Conservation (phyloP, 1,140 invertebrate genomes). For the Luehdorfia chinensis region DNA sequence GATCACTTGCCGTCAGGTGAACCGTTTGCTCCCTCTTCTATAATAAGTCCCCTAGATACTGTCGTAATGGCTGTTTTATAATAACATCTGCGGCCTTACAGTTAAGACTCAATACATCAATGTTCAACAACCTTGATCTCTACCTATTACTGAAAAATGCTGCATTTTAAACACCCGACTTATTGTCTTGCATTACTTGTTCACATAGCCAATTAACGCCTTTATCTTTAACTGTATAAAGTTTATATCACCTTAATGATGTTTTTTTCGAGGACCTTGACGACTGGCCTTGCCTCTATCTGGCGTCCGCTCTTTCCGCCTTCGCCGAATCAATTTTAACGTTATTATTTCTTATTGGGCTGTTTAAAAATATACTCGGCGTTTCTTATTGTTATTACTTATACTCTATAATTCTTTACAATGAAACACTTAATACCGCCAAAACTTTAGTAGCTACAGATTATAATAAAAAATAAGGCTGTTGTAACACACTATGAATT, state of each 20-base stretch:
- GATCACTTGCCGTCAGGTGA: too few species aligned
- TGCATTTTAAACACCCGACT: conserved; percentile 67
- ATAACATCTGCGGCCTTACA: too few species aligned
- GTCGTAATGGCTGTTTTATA: too few species aligned
- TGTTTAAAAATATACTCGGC: conserved; percentile 29
- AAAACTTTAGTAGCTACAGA: background rate
- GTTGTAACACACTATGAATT: too few species aligned
- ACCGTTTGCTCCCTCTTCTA: too few species aligned
- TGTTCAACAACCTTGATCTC: conserved; percentile 63
- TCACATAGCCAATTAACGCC: conserved; percentile 29
- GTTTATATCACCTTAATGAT: conserved; percentile 40
- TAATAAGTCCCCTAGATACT: too few species aligned
- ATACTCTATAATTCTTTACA: conserved; percentile 1
- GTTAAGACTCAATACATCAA: too few species aligned
- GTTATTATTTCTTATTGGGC: conserved; percentile 62
- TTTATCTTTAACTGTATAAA: conserved; percentile 37
- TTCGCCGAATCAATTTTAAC: conserved; percentile 72
- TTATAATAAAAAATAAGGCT: background rate
- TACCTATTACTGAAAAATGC: conserved; percentile 72
- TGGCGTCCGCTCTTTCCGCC: conserved; percentile 72
- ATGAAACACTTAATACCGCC: background rate
- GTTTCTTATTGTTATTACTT: conserved; percentile 20
- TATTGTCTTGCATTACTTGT: conserved; percentile 60
- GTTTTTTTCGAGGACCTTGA: conserved; percentile 59
- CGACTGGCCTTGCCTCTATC: conserved; percentile 67